Evolutionary conservation across 2,113 vertebrate species (phyloP).

Genomic region (Saguinus imperator): DNA sequence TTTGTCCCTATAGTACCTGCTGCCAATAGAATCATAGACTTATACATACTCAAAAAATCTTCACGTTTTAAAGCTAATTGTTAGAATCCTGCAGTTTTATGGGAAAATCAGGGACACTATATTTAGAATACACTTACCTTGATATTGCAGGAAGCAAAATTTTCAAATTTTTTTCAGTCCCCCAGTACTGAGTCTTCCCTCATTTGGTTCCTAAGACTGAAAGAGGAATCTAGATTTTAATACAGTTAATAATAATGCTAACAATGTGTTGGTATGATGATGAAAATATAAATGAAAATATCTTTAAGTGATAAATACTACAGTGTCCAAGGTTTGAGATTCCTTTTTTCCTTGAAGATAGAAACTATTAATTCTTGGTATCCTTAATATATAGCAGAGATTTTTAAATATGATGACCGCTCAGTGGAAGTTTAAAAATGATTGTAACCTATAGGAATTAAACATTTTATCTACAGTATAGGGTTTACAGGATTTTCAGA

Average conservation of each 20-base stretch:
- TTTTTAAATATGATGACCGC: not conserved
- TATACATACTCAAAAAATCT: not conserved
- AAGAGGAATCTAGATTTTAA: not conserved
- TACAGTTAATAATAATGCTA: not conserved
- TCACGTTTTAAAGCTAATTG: constrained; percentile 21
- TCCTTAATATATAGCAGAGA: not conserved
- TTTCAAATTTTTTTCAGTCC: not conserved
- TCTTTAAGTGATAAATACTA: not conserved
- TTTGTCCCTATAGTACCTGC: not conserved
- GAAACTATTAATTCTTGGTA: not conserved
- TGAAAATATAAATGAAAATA: constrained; percentile 20
- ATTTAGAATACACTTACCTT: not conserved
- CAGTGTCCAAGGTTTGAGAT: not conserved
- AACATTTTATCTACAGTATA: not conserved
- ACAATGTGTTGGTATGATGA: not conserved
- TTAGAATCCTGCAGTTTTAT: not conserved
- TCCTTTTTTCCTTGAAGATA: constrained; percentile 4
- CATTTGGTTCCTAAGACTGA: not conserved
- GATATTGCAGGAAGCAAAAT: not conserved
- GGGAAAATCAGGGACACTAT: not conserved
- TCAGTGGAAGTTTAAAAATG: not conserved
- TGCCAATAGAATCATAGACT: not conserved
- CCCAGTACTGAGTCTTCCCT: not conserved
- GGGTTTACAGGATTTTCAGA: not conserved
- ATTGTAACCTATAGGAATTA: not conserved